Conservation (phyloP, 2,888 invertebrate species). For the Ypsolopha scabrella region DNA sequence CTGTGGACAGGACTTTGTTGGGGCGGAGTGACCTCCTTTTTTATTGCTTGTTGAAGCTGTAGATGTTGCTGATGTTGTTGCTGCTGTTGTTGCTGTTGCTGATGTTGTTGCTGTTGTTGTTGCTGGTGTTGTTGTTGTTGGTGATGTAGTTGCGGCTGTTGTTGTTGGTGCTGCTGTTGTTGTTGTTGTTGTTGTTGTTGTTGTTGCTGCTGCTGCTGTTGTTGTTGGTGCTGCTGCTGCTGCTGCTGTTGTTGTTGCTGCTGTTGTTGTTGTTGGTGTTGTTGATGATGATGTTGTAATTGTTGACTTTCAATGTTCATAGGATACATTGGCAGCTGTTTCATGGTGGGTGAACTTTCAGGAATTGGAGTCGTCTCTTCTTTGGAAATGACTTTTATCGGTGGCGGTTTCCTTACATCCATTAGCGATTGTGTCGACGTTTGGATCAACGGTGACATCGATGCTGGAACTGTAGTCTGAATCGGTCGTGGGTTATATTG, state of each 20-base stretch:
- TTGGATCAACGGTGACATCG: slow-evolving; percentile 47
- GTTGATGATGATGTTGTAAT: slow-evolving; percentile 27
- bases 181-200: slow-evolving; percentile 15
- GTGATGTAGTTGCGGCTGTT: background rate
- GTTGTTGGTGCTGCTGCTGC: background rate
- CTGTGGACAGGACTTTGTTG: slow-evolving; percentile 64
- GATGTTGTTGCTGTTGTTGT: slow-evolving; percentile 41
- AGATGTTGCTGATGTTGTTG: slow-evolving; percentile 34
- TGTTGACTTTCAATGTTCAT: slow-evolving; percentile 51
- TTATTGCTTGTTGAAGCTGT: slow-evolving; percentile 31
- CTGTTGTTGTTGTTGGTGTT: background rate
- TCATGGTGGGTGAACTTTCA: slow-evolving; percentile 53
- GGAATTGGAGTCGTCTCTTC: slow-evolving; percentile 55
- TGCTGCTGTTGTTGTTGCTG: background rate
- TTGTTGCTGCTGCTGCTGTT: slow-evolving; percentile 36
- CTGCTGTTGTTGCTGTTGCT: slow-evolving; percentile 16
- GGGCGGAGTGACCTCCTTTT: slow-evolving; percentile 65
- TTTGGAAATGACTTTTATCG: slow-evolving; percentile 43
- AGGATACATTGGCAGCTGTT: slow-evolving; percentile 50
- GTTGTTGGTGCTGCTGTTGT: background rate
- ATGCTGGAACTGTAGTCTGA: slow-evolving; percentile 35
- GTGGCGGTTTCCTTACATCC: slow-evolving; percentile 56
- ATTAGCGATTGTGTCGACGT: slow-evolving; percentile 59
- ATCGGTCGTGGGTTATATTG: slow-evolving; percentile 18
- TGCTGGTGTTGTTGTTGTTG: background rate